Evolutionary conservation across 2,797 vertebrate genomes (phyloP).

Genomic region (Spinus olivaceus): DNA sequence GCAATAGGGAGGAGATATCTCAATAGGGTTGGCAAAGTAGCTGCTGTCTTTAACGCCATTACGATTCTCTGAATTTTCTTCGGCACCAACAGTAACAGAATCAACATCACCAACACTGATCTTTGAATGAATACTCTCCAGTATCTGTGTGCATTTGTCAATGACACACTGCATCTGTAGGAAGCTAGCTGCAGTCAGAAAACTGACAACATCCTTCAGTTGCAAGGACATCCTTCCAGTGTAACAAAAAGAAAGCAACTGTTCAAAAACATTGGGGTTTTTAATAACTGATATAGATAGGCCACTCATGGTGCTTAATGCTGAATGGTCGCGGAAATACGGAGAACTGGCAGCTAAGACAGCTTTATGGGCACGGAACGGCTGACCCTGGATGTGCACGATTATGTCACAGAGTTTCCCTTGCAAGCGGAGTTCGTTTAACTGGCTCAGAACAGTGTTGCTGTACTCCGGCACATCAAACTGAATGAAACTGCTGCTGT

Average conservation of each 20-base stretch:
- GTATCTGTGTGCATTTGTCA: conserved; percentile 97
- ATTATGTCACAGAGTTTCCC: conserved; percentile 99
- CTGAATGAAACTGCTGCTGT: conserved; percentile 96
- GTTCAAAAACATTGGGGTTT: conserved; percentile 95
- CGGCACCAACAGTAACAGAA: conserved; percentile 81
- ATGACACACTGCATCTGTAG: conserved; percentile 99
- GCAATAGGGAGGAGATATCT: conserved; percentile 95
- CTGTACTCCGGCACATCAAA: conserved; percentile 99
- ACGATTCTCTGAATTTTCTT: conserved; percentile 80
- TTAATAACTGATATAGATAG: conserved; percentile 99
- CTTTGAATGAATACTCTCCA: conserved; percentile 97
- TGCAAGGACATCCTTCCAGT: conserved; percentile 97
- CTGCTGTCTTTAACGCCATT: conserved; percentile 89
- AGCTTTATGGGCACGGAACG: conserved; percentile 96
- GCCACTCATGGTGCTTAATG: conserved; percentile 97
- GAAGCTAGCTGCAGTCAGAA: conserved; percentile 97
- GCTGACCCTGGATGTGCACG: conserved; percentile 98
- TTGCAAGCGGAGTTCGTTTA: conserved; percentile 95
- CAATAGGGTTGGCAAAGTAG: conserved; percentile 93
- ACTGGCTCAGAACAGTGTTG: conserved; percentile 94
- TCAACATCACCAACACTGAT: conserved; percentile 84
- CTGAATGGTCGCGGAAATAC: conserved; percentile 97
- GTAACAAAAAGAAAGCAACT: conserved; percentile 97
- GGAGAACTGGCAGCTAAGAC: conserved; percentile 97
- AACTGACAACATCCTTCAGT: conserved; percentile 97